Percentiles rank a stretch among this genome's conserved stretches.
Evolutionary conservation across 2,888 invertebrate genomes (phyloP).

Genomic region (Drosophila percnosoma): DNA sequence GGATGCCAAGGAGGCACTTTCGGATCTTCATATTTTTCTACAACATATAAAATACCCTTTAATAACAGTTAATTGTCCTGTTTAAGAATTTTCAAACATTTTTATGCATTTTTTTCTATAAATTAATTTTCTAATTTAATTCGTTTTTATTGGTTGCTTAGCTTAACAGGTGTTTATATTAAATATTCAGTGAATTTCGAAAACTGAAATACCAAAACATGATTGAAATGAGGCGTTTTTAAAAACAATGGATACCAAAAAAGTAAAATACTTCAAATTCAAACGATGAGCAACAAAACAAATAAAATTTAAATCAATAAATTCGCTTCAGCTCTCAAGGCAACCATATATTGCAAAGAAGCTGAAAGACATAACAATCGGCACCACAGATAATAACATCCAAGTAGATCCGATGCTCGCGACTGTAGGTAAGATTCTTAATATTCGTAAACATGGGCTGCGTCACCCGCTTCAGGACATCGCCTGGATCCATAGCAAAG

Average conservation of each 20-base stretch:
- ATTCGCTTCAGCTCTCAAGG: constrained; percentile 16
- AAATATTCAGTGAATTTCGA: neutral
- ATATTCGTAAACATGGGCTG: constrained; percentile 81
- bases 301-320: neutral
- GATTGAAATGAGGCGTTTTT: constrained; percentile 18
- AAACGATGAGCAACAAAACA: neutral
- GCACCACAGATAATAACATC: constrained; percentile 82
- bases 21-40: neutral
- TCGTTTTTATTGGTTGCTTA: constrained; percentile 34
- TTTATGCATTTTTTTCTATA: too few relatives aligned
- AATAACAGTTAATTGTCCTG: neutral
- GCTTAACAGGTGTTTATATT: constrained; percentile 6
- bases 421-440: constrained; percentile 82
- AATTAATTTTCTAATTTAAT: constrained; percentile 16
- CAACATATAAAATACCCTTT: neutral
- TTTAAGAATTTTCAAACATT: neutral
- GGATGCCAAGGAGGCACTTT: neutral
- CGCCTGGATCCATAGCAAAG: constrained; percentile 63
- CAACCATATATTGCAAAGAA: constrained; percentile 21
- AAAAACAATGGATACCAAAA: neutral
- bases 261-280: neutral
- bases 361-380: constrained; percentile 63
- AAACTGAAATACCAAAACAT: neutral
- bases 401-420: constrained; percentile 83
- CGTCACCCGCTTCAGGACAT: constrained; percentile 76